Evolutionary conservation across 2,888 invertebrate genomes (phyloP), one percentile per base, ranked within the genome.

Genomic region (Argyra leucocephala): DNA sequence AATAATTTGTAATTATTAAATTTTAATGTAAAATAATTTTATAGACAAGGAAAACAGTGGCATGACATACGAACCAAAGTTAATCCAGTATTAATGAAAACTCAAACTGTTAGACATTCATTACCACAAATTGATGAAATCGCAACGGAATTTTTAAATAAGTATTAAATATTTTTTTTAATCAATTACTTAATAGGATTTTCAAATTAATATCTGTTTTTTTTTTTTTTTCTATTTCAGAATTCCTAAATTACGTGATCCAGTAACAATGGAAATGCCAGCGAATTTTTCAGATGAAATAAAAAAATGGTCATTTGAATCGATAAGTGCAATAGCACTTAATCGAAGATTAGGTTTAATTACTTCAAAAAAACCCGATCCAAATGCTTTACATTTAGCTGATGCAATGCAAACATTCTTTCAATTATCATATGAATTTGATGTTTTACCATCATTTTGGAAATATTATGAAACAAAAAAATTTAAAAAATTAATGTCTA

Each of bases 41-140:
- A n/a, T 72, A 84, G 84, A 23, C 85, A 88, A 77, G 88, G 87
- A 0, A 81, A 83, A 31, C 80, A 84, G 70, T 89, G 89, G 89
- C 83, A 85, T 26, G 82, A 85, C 61, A 82, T 88, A 66, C 81
- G 88, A n/a, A 83, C 83, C 6, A 86, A 85, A 70, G 77, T 77
- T 0, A 78, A 77, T 69, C 78, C 77, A 1, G 71, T 77, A 36
- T 65, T 78, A 57, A 74, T 77, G 74, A 75, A 76, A 63, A 70
- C 73, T 3, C 74, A 75, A 64, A 76, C 72, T 61, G 73, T 76
- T 2, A 68, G 75, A 3, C 73, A 73, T 57, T 74, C 72, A 66
- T 64, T 76, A 26, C 69, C 73, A 0, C 71, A 72, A 62, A 70
- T 77, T 10, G 75, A 78, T 68, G 69, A 69, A 24, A 76, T 78